A percentile compares a stretch with the other conserved stretches of the same genome.
Conservation (phyloP, 2,888 invertebrate species). For the Nomada lathburiana region DNA sequence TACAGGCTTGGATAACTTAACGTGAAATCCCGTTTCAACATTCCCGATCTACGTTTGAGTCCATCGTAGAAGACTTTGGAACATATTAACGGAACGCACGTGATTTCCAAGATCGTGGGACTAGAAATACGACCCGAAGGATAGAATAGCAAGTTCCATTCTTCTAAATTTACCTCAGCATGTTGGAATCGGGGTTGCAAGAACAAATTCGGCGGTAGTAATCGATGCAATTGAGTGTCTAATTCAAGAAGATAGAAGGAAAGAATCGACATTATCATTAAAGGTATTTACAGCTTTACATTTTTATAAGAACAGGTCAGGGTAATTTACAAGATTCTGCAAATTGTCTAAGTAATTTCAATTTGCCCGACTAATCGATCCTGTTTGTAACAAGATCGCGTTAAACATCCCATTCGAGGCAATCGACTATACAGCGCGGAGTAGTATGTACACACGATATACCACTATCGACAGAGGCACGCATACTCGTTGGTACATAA, state of each 20-base stretch:
- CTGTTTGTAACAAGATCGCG: conserved; percentile 60
- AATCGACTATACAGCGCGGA: conserved; percentile 41
- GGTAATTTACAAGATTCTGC: conserved; percentile 24
- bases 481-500: conserved; percentile 67
- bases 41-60: conserved; percentile 71
- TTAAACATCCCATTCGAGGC: conserved; percentile 59
- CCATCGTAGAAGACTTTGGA: conserved; percentile 60
- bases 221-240: neutral
- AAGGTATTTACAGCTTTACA: neutral
- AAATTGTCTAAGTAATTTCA: conserved; percentile 54
- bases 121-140: neutral
- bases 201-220: neutral
- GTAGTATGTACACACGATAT: conserved; percentile 48
- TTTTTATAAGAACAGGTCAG: neutral
- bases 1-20: conserved; percentile 42
- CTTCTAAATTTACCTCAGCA: no score
- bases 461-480: conserved; percentile 64
- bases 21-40: conserved; percentile 74
- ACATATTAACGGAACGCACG: conserved; percentile 63
- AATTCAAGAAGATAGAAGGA: neutral
- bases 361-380: conserved; percentile 55
- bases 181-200: neutral
- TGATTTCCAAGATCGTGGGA: conserved; percentile 20
- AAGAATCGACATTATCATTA: neutral
- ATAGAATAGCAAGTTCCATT: neutral